Percentiles rank a stretch among this genome's conserved stretches.
Conservation (phyloP, 2,113 vertebrate species). For the human (Homo sapiens) region GRCh38 chr16:79327501-79328000, state of each 20-base stretch:
- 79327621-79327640: neutral
- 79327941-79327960: neutral
- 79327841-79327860: neutral
- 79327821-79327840: rapidly evolving
- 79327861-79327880: neutral
- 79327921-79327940: neutral
- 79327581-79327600: neutral
- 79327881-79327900: neutral
- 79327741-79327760: neutral
- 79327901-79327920: neutral
- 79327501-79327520: neutral
- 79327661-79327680: neutral
- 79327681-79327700: neutral
- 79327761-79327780: neutral
- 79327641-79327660: neutral
- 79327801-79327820: neutral
- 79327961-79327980: neutral
- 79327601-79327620: neutral
- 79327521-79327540: neutral
- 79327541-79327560: neutral
- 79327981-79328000: neutral
- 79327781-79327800: neutral
- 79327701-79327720: neutral
- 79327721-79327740: rapidly evolving
- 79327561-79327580: neutral